A percentile compares a stretch with the other conserved stretches of the same genome.
Conservation (phyloP, 2,888 invertebrate species). For the Gasteruption jaculator region DNA sequence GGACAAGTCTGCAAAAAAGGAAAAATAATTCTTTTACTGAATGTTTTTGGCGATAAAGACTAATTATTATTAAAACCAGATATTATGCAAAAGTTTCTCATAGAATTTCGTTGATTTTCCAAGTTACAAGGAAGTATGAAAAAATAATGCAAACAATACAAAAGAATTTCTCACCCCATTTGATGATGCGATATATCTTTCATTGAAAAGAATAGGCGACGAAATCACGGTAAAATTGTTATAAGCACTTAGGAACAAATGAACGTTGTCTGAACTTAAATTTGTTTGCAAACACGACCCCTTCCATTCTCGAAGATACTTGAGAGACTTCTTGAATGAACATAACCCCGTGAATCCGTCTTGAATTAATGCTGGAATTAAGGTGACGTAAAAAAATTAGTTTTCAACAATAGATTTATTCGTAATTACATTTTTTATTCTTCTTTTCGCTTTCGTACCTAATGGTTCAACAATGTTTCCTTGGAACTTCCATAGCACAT, state of each 20-base stretch:
- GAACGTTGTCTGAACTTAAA: constrained; percentile 45
- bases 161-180: constrained; percentile 20
- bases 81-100: too few relatives aligned
- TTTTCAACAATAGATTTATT: constrained; percentile 4
- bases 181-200: constrained; percentile 20
- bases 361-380: constrained; percentile 36
- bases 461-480: constrained; percentile 31
- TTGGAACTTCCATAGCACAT: constrained; percentile 35
- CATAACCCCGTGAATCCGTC: constrained; percentile 42
- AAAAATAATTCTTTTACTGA: constrained; percentile 13
- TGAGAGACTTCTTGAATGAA: constrained; percentile 45
- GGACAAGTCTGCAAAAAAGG: constrained; percentile 34
- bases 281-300: constrained; percentile 47
- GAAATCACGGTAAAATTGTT: constrained; percentile 38
- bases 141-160: neutral
- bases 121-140: neutral
- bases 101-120: constrained; percentile 3
- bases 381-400: constrained; percentile 8
- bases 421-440: constrained; percentile 2
- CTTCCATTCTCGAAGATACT: constrained; percentile 51
- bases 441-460: constrained; percentile 28
- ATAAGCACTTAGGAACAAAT: constrained; percentile 41
- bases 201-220: constrained; percentile 35
- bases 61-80: constrained; percentile 15
- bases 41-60: constrained; percentile 8